Percentiles rank a stretch among this genome's conserved stretches.
Conservation (phyloP, 2,113 vertebrate genomes). For the Pomatostomus ruficeps region DNA sequence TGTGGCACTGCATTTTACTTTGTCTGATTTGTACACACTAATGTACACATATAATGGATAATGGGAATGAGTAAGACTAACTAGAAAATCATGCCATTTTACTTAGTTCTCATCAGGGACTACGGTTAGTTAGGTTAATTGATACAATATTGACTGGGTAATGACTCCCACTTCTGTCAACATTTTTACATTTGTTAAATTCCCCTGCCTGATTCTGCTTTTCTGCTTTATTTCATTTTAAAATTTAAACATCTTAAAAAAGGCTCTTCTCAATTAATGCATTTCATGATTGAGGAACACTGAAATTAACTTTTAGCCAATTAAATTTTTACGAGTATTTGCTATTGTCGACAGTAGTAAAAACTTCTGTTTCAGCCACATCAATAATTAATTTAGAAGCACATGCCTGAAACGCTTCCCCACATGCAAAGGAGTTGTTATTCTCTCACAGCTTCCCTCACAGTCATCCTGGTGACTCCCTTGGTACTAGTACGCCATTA, state of each 20-base stretch:
- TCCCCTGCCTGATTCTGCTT: conserved; percentile 8
- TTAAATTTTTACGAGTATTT: conserved; percentile 69
- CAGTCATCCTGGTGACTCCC: conserved; percentile 51
- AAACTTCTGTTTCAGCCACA: conserved; percentile 63
- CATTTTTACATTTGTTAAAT: conserved; percentile 49
- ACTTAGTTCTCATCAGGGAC: conserved; percentile 11
- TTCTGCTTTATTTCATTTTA: conserved; percentile 38
- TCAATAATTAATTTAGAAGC: conserved; percentile 68
- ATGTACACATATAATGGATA: background rate
- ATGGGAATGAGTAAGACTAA: background rate
- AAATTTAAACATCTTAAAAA: conserved; percentile 24
- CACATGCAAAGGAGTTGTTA: conserved; percentile 49
- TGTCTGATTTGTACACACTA: background rate
- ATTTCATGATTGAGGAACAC: conserved; percentile 36
- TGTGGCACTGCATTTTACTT: background rate
- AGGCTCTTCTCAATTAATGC: conserved; percentile 34
- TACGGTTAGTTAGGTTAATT: background rate
- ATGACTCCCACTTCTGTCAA: conserved; percentile 28
- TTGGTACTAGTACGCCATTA: conserved; percentile 28
- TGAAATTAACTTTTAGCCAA: conserved; percentile 58
- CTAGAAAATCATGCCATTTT: conserved; percentile 23
- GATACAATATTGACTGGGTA: conserved; percentile 27
- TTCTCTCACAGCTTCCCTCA: conserved; percentile 48
- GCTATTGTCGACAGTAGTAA: conserved; percentile 68
- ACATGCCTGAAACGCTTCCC: conserved; percentile 60